These are phyloP conservation scores for Chaetophractus vellerosus DNA, from an alignment of 2,797 vertebrate genomes.

Conservation along the genomic window DNA sequence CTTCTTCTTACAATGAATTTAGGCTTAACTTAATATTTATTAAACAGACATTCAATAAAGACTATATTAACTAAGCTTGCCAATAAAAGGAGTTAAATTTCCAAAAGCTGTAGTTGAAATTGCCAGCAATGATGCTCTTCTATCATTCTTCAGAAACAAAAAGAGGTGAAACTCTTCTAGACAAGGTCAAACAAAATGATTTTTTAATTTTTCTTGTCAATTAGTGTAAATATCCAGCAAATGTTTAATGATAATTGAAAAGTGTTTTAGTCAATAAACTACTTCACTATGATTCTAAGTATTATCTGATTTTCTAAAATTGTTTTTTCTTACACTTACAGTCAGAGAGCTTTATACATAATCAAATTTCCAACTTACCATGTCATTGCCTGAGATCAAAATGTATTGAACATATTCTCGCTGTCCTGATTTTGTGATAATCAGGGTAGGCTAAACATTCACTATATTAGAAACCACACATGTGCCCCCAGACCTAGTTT, in stretches of 20 bases:
- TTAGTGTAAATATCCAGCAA: conserved; percentile 27
- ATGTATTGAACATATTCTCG: not conserved
- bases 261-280: conserved; percentile 28
- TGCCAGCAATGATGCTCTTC: not conserved
- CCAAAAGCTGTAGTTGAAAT: not conserved
- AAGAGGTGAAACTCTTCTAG: not conserved
- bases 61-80: not conserved
- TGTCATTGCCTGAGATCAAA: not conserved
- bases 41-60: conserved; percentile 41
- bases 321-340: conserved; percentile 28
- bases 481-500: no score
- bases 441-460: no score
- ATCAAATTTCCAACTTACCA: conserved; percentile 14
- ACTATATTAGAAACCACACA: no score
- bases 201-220: conserved; percentile 44
- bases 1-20: conserved; percentile 16
- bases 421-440: no score
- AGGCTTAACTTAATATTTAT: conserved; percentile 56
- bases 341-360: conserved; percentile 22
- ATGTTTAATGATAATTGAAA: conserved; percentile 55
- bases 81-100: conserved; percentile 38
- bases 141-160: conserved; percentile 9
- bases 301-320: conserved; percentile 41
- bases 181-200: conserved; percentile 22
- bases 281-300: conserved; percentile 34